Conservation (phyloP, 1,140 invertebrate species). For the Pseudomyrmex pallidus region DNA sequence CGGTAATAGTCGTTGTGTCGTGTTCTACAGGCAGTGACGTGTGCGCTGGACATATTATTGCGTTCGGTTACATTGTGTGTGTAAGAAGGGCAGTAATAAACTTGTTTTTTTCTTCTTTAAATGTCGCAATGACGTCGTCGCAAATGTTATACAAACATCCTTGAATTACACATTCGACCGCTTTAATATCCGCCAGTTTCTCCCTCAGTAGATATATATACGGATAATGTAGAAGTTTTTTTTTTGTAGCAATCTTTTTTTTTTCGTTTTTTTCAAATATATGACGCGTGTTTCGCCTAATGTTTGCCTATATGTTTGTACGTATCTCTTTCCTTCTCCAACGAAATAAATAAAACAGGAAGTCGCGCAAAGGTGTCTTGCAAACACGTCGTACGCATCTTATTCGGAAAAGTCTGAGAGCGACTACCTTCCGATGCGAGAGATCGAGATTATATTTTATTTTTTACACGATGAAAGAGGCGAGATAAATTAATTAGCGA, state of each 20-base stretch:
- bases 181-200: conserved; percentile 26
- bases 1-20: conserved; percentile 80
- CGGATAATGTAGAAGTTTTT: conserved; percentile 14
- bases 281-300: background rate
- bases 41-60: conserved; percentile 26
- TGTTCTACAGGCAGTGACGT: conserved; percentile 71
- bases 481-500: conserved; percentile 28
- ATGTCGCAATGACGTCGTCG: too few relatives aligned
- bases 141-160: conserved; percentile 7
- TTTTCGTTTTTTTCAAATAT: background rate
- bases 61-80: conserved; percentile 40
- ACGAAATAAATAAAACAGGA: background rate
- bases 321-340: background rate
- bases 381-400: conserved; percentile 11
- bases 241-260: background rate
- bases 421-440: background rate
- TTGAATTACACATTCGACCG: conserved; percentile 14
- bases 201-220: background rate
- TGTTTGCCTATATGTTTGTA: background rate
- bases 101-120: too few relatives aligned
- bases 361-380: background rate
- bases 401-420: background rate
- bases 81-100: background rate
- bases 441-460: conserved; percentile 9
- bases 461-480: conserved; percentile 6